These are phyloP conservation scores for Lasioglossum zephyrum DNA, from an alignment of 2,888 invertebrate species.

Conservation along the genomic window DNA sequence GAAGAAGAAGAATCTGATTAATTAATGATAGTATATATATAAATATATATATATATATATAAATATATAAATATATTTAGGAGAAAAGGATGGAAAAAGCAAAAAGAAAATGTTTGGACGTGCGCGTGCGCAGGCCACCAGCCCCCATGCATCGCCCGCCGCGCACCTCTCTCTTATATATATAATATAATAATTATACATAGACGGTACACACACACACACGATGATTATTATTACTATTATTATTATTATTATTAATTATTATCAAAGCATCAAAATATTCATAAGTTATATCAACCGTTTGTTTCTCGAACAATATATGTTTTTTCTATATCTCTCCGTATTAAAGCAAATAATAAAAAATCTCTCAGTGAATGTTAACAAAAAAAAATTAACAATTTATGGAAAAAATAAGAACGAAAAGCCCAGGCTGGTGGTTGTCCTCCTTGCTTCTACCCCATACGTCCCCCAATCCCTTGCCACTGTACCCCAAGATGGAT, in stretches of 20 bases:
- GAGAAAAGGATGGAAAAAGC: conserved; percentile 66
- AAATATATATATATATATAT: conserved; percentile 66
- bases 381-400: conserved; percentile 53
- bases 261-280: conserved; percentile 84
- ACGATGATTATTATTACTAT: conserved; percentile 74
- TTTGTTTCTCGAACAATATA: conserved; percentile 84
- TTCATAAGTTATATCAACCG: conserved; percentile 83
- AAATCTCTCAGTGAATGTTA: conserved; percentile 83
- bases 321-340: conserved; percentile 84
- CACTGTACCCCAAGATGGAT: neutral
- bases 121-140: conserved; percentile 80
- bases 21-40: conserved; percentile 78
- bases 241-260: conserved; percentile 79
- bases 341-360: conserved; percentile 84
- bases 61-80: conserved; percentile 76
- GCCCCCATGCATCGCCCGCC: conserved; percentile 78
- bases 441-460: conserved; percentile 41
- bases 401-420: conserved; percentile 35
- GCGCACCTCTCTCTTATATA: conserved; percentile 79
- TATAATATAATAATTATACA: conserved; percentile 84
- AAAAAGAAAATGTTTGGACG: conserved; percentile 76
- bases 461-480: conserved; percentile 2
- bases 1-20: conserved; percentile 72
- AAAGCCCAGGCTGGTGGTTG: conserved; percentile 59
- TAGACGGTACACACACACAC: conserved; percentile 78